Conservation (phyloP, 2,888 invertebrate species). For the Meiosimyza decipiens region DNA sequence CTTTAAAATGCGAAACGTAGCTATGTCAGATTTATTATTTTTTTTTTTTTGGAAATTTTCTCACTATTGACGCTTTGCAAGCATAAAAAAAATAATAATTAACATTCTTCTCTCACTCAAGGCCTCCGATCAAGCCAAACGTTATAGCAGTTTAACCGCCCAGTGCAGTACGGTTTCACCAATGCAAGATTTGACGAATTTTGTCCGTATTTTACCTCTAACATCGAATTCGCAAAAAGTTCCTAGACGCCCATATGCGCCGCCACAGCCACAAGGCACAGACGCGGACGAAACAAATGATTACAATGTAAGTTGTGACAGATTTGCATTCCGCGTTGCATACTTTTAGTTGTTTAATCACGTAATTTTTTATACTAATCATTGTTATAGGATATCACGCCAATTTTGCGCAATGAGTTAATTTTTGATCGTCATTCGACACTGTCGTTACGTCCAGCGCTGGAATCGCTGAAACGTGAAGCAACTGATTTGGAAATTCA, state of each 20-base stretch:
- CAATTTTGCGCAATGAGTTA: conserved; percentile 84
- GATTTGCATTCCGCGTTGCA: conserved; percentile 3
- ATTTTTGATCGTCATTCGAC: conserved; percentile 82
- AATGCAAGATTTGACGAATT: conserved; percentile 71
- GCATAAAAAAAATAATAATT: no score
- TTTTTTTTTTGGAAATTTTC: no score
- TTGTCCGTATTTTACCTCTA: conserved; percentile 78
- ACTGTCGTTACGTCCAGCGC: conserved; percentile 77
- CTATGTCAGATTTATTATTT: no score
- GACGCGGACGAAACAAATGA: conserved; percentile 67
- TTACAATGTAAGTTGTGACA: conserved; percentile 69
- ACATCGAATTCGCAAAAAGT: conserved; percentile 68
- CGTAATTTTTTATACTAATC: not conserved
- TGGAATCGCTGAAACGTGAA: conserved; percentile 85
- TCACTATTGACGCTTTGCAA: no score
- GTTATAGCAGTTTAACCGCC: conserved; percentile 83
- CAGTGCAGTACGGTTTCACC: conserved; percentile 81
- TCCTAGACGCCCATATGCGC: conserved; percentile 70
- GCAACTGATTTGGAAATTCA: conserved; percentile 85
- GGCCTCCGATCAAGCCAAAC: conserved; percentile 84
- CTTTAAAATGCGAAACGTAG: no score
- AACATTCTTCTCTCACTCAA: conserved; percentile 58
- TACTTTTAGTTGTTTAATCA: not conserved
- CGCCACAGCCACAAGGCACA: conserved; percentile 74
- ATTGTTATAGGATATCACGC: conserved; percentile 73